Percentiles rank a stretch among this genome's conserved stretches.
Conservation (phyloP, 2,888 invertebrate genomes). For the Esperia sulphurella region DNA sequence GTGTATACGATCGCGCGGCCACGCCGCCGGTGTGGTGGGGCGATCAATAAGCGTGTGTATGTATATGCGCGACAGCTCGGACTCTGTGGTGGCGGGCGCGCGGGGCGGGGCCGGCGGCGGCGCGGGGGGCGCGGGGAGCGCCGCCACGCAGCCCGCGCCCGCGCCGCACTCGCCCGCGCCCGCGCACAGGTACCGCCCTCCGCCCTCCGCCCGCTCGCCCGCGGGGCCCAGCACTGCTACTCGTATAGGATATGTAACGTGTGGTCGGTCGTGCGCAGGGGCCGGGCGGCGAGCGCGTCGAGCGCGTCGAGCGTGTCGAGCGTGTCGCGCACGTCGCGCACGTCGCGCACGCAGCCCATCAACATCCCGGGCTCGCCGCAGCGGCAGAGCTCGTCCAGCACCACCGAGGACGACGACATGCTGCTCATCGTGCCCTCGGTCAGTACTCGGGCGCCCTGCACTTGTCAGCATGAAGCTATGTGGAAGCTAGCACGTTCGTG, state of each 20-base stretch:
- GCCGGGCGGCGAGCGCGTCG: too few relatives aligned
- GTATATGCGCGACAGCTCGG: slow-evolving; percentile 55
- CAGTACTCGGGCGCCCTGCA: neutral
- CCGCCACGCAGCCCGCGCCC: slow-evolving; percentile 15
- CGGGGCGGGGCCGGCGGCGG: slow-evolving; percentile 14
- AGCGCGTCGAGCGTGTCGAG: too few relatives aligned
- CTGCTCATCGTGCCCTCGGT: slow-evolving; percentile 57
- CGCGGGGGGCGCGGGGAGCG: slow-evolving; percentile 19
- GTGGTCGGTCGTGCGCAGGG: too few relatives aligned
- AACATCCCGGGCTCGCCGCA: slow-evolving; percentile 81
- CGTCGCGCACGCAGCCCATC: slow-evolving; percentile 81
- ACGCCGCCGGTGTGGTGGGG: too few relatives aligned
- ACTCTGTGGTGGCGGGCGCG: slow-evolving; percentile 48
- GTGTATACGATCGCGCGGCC: too few relatives aligned
- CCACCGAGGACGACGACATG: slow-evolving; percentile 73
- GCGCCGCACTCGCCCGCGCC: slow-evolving; percentile 18
- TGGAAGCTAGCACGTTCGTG: too few relatives aligned
- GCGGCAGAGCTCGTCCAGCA: slow-evolving; percentile 61
- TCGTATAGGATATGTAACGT: too few relatives aligned
- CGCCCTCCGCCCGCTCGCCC: too few relatives aligned
- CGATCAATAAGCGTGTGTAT: too few relatives aligned
- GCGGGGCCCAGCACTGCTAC: too few relatives aligned
- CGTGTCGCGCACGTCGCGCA: too few relatives aligned
- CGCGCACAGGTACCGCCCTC: neutral
- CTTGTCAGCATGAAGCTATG: too few relatives aligned